phyloP scores from a whole-genome alignment of 2,113 vertebrate genomes.

The Herpailurus yagouaroundi region DNA sequence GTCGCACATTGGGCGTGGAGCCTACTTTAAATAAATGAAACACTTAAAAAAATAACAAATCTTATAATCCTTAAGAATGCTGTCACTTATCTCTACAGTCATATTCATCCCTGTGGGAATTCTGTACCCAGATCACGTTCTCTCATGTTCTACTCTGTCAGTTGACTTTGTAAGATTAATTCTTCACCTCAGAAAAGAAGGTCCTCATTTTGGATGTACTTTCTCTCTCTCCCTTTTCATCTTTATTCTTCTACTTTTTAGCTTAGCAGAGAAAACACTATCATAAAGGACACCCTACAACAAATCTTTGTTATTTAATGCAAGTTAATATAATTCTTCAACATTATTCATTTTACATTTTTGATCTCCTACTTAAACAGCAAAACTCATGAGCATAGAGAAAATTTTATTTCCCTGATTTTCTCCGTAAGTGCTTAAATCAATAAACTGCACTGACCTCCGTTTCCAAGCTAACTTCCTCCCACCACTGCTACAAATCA shows the following conservation, averaged over 20 bases:
- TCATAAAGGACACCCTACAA: background rate
- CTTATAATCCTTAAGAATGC: conserved; percentile 37
- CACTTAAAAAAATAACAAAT: background rate
- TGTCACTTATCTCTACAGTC: conserved; percentile 1
- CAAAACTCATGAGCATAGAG: background rate
- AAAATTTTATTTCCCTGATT: conserved; percentile 1
- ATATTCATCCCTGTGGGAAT: background rate
- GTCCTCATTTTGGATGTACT: background rate
- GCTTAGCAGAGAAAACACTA: conserved; percentile 44
- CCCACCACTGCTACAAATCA: background rate
- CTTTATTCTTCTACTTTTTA: conserved; percentile 1
- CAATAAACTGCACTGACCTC: background rate
- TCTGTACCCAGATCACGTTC: conserved; percentile 29
- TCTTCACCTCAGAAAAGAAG: conserved; percentile 17
- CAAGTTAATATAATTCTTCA: conserved; percentile 24
- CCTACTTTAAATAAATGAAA: background rate
- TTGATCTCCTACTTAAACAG: background rate
- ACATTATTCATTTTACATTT: conserved; percentile 28
- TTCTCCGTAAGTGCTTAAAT: background rate
- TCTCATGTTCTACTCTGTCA: background rate
- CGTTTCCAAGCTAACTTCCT: conserved; percentile 39
- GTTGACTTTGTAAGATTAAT: background rate
- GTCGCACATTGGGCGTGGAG: background rate
- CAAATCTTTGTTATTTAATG: conserved; percentile 8
- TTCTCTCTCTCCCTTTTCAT: background rate